Percentiles rank a stretch among this genome's conserved stretches.
Evolutionary conservation across 1,140 invertebrate species (phyloP).

Genomic region (Ips typographus): DNA sequence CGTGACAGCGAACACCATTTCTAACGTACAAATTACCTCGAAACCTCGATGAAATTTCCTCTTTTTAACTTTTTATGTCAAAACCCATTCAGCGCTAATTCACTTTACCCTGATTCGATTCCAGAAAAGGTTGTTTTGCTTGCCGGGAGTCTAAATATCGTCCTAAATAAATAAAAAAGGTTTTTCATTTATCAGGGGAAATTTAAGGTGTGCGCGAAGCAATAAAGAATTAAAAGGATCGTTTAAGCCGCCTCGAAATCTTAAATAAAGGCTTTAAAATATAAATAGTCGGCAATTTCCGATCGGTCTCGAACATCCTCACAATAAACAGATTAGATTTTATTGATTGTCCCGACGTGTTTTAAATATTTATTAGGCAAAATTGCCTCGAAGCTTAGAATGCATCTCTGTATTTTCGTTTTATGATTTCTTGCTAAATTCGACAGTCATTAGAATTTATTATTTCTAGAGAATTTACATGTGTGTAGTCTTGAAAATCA

Average conservation of each 20-base stretch:
- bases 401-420: too few species aligned
- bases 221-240: constrained; percentile 8
- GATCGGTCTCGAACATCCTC: neutral
- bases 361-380: neutral
- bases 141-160: constrained; percentile 2
- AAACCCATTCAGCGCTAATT: constrained; percentile 7
- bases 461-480: too few species aligned
- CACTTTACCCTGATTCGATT: constrained; percentile 3
- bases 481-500: too few species aligned
- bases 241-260: neutral
- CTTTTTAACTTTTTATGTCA: neutral
- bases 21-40: neutral
- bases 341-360: neutral
- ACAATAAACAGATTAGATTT: constrained; percentile 2
- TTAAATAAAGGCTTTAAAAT: constrained; percentile 7
- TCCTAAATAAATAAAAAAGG: constrained; percentile 2
- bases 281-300: neutral
- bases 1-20: neutral
- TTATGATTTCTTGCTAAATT: too few species aligned
- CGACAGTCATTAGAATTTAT: too few species aligned
- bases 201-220: constrained; percentile 1
- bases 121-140: neutral
- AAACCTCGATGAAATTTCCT: too few species aligned
- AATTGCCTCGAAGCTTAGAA: too few species aligned
- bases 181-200: constrained; percentile 5